Conservation (phyloP, 2,797 vertebrate genomes). For the Graptemys geographica region DNA sequence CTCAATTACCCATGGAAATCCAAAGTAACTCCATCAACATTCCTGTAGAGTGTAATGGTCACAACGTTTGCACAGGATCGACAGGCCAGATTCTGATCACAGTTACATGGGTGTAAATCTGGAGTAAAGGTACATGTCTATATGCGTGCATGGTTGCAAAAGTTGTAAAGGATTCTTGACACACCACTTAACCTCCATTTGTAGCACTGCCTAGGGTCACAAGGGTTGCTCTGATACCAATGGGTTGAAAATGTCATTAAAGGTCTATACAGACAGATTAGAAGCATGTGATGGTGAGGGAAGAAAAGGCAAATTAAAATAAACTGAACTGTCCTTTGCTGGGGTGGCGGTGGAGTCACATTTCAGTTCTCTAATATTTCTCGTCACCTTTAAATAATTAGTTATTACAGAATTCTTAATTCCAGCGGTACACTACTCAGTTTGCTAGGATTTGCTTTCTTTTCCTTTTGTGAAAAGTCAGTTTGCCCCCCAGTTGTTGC, state of each 20-base stretch:
- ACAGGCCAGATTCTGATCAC: constrained; percentile 10
- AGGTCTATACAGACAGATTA: too few relatives aligned
- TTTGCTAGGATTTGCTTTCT: constrained; percentile 23
- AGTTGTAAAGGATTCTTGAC: neutral
- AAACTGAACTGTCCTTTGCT: neutral
- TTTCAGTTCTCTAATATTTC: constrained; percentile 4
- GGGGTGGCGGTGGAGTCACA: neutral
- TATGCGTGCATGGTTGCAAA: neutral
- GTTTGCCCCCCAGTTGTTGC: neutral
- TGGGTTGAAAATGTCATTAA: too few relatives aligned
- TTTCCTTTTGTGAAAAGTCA: neutral
- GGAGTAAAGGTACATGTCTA: neutral
- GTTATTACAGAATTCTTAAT: neutral
- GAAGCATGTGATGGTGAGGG: neutral
- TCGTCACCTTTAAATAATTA: neutral
- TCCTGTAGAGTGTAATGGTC: constrained; percentile 23
- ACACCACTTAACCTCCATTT: neutral
- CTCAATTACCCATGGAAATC: constrained; percentile 17
- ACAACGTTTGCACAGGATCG: neutral
- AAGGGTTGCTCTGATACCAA: too few relatives aligned
- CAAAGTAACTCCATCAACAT: neutral
- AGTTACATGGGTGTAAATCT: constrained; percentile 5
- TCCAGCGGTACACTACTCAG: neutral
- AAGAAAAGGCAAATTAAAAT: neutral
- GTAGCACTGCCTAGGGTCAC: neutral